phyloP scores from a whole-genome alignment of 2,797 vertebrate genomes.

The Tachyglossus aculeatus region DNA sequence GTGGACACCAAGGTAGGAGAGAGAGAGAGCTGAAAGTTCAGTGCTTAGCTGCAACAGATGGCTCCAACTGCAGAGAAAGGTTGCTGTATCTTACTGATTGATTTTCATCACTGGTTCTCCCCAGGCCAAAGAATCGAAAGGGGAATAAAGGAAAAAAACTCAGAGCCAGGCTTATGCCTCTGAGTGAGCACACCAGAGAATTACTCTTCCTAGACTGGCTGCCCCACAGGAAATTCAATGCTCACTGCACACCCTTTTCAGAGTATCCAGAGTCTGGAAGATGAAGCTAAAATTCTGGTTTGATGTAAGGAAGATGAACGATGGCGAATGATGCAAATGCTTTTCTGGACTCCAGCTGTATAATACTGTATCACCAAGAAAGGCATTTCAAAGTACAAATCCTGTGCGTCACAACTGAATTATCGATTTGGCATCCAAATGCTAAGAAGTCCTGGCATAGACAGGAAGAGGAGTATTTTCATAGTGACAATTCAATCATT shows the following conservation, averaged over 20 bases:
- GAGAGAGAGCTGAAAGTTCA: constrained; percentile 34
- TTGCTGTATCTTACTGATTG: constrained; percentile 49
- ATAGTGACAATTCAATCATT: background rate
- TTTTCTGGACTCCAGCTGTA: too few species aligned
- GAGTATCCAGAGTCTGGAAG: constrained; percentile 6
- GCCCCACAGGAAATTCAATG: background rate
- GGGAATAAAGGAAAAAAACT: background rate
- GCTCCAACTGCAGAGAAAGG: constrained; percentile 43
- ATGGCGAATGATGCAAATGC: too few species aligned
- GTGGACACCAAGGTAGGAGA: constrained; percentile 24
- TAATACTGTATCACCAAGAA: too few species aligned
- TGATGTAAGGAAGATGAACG: too few species aligned
- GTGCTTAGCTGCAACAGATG: constrained; percentile 47
- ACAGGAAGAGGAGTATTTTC: background rate
- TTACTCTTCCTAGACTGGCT: constrained; percentile 24
- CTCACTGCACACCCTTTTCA: background rate
- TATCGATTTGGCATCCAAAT: background rate
- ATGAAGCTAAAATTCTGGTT: background rate
- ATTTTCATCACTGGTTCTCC: constrained; percentile 26
- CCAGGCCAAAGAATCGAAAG: constrained; percentile 6
- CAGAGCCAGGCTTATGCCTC: background rate
- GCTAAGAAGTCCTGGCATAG: background rate
- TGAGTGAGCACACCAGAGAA: constrained; percentile 31
- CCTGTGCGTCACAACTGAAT: too few species aligned
- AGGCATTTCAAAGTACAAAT: too few species aligned